Evolutionary conservation across 2,888 invertebrate species (phyloP).

Genomic region (Glomeris marginata): DNA sequence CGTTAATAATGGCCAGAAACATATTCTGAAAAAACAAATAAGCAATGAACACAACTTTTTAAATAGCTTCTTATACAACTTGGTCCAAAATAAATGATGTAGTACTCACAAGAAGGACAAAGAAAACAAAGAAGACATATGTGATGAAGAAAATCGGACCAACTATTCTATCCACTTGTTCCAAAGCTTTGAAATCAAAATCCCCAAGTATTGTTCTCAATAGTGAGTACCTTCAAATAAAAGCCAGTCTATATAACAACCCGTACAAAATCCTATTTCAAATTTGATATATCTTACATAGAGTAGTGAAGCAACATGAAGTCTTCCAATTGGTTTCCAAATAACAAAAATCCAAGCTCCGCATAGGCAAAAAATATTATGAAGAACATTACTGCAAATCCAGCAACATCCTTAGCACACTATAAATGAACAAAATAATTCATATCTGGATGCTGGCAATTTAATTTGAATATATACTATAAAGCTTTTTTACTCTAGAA

Average conservation of each 20-base stretch:
- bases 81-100: slow-evolving; percentile 14
- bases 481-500: slow-evolving; percentile 33
- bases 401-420: slow-evolving; percentile 52
- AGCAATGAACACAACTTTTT: too few species aligned
- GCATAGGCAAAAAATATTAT: slow-evolving; percentile 62
- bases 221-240: slow-evolving; percentile 39
- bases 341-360: slow-evolving; percentile 52
- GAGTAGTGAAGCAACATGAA: slow-evolving; percentile 46
- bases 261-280: background rate
- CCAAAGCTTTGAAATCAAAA: slow-evolving; percentile 52
- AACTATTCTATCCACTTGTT: slow-evolving; percentile 47
- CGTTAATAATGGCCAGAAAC: slow-evolving; percentile 67
- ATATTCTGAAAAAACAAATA: slow-evolving; percentile 44
- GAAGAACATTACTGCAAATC: slow-evolving; percentile 61
- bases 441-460: too few species aligned
- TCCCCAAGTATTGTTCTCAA: slow-evolving; percentile 58
- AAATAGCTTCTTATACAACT: background rate
- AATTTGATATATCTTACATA: slow-evolving; percentile 24
- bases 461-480: slow-evolving; percentile 3
- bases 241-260: background rate
- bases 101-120: slow-evolving; percentile 47
- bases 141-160: slow-evolving; percentile 59
- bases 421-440: slow-evolving; percentile 19
- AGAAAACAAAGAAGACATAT: slow-evolving; percentile 62
- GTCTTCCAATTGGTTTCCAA: slow-evolving; percentile 49